A percentile compares a stretch with the other conserved stretches of the same genome.
Conservation (phyloP, 2,888 invertebrate genomes). For the Eristalinus sepulchralis region DNA sequence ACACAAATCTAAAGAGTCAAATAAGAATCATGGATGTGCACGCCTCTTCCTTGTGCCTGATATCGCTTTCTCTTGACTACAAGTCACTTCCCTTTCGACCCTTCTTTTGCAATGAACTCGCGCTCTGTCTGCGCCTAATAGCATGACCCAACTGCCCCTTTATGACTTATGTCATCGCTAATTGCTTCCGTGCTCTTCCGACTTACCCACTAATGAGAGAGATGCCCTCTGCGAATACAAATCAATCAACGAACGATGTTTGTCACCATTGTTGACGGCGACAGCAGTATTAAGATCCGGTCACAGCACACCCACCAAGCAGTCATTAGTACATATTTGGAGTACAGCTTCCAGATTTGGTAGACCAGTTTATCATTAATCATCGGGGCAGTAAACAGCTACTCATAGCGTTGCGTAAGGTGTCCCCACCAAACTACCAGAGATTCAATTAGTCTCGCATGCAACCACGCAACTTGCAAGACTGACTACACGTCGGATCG, state of each 20-base stretch:
- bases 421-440: not conserved
- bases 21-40: no score
- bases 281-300: conserved; percentile 7
- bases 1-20: no score
- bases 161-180: not conserved
- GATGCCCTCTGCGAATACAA: not conserved
- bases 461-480: not conserved
- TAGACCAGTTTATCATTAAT: conserved; percentile 30
- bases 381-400: not conserved
- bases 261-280: not conserved
- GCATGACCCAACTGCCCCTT: not conserved
- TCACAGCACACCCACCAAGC: conserved; percentile 29
- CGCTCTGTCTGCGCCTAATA: not conserved
- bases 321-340: conserved; percentile 32
- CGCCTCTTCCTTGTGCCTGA: no score
- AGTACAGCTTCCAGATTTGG: conserved; percentile 16
- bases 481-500: not conserved
- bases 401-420: not conserved
- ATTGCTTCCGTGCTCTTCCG: not conserved
- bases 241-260: not conserved
- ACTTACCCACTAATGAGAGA: not conserved
- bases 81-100: not conserved
- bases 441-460: not conserved
- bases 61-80: no score
- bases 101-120: not conserved